Conservation (phyloP, 2,888 invertebrate genomes). For the Pseudococcus viburni region DNA sequence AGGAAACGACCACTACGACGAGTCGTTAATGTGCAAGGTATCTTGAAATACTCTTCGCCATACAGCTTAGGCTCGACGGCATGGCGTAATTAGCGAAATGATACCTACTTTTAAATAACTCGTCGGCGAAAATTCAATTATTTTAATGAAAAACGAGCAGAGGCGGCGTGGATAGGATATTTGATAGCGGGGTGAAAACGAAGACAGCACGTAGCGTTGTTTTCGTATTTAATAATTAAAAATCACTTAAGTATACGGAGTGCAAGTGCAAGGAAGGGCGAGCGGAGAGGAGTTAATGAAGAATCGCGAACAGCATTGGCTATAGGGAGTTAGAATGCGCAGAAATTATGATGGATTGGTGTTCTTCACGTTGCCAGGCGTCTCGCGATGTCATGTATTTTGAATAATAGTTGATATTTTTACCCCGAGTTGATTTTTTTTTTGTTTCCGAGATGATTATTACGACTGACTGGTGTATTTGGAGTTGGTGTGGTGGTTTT, state of each 20-base stretch:
- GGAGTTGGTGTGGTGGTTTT: too few relatives aligned
- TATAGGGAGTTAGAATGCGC: not conserved
- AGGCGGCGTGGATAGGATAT: not conserved
- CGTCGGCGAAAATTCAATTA: constrained; percentile 25
- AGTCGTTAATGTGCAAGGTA: constrained; percentile 4
- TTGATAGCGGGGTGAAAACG: not conserved
- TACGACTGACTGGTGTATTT: too few relatives aligned
- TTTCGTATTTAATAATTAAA: constrained; percentile 25
- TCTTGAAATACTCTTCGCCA: not conserved
- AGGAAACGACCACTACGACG: not conserved
- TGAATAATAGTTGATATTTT: too few relatives aligned
- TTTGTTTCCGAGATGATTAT: too few relatives aligned
- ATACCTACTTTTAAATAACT: constrained; percentile 10
- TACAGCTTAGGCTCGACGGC: not conserved
- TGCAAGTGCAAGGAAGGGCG: not conserved
- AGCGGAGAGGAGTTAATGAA: not conserved
- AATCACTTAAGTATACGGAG: constrained; percentile 8
- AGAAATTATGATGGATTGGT: constrained; percentile 16
- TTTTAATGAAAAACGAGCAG: constrained; percentile 16
- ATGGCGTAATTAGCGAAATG: not conserved
- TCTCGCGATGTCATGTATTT: not conserved
- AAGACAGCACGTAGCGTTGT: not conserved
- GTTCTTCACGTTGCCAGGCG: not conserved
- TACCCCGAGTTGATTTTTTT: too few relatives aligned
- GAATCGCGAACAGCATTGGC: constrained; percentile 4